These are phyloP conservation scores for Kryphioiulus occultus DNA, from an alignment of 2,888 invertebrate genomes.

Conservation along the genomic window DNA sequence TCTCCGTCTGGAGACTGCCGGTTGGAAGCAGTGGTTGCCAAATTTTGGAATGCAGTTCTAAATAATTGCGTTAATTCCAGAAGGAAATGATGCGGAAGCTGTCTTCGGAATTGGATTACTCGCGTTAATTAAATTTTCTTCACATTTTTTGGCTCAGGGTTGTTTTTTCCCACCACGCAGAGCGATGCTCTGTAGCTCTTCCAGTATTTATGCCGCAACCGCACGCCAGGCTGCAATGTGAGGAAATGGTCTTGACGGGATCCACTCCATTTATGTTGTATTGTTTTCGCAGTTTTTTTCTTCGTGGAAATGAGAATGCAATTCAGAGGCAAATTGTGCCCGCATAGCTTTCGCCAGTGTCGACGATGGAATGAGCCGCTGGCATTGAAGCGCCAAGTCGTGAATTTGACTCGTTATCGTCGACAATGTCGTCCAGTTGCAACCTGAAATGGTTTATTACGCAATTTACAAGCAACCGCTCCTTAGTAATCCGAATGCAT, in stretches of 20 bases:
- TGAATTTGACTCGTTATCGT: not conserved
- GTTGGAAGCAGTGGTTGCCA: not conserved
- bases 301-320: too few relatives aligned
- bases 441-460: slow-evolving; percentile 10
- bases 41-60: not conserved
- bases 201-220: too few relatives aligned
- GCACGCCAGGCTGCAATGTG: too few relatives aligned
- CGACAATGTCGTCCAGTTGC: not conserved
- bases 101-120: not conserved
- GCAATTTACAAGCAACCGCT: not conserved
- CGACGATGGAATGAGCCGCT: not conserved
- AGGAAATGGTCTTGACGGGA: too few relatives aligned
- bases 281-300: not conserved
- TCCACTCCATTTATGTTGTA: too few relatives aligned
- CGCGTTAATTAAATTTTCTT: not conserved
- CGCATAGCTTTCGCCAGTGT: not conserved
- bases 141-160: not conserved
- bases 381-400: not conserved
- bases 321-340: not conserved
- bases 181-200: too few relatives aligned
- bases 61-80: not conserved
- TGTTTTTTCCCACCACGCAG: not conserved
- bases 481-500: not conserved
- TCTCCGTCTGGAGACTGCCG: too few relatives aligned
- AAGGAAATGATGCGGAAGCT: not conserved